These are phyloP conservation scores for Drosophila sp. DNA, from an alignment of 1,140 invertebrate species.

Conservation along the genomic window DNA sequence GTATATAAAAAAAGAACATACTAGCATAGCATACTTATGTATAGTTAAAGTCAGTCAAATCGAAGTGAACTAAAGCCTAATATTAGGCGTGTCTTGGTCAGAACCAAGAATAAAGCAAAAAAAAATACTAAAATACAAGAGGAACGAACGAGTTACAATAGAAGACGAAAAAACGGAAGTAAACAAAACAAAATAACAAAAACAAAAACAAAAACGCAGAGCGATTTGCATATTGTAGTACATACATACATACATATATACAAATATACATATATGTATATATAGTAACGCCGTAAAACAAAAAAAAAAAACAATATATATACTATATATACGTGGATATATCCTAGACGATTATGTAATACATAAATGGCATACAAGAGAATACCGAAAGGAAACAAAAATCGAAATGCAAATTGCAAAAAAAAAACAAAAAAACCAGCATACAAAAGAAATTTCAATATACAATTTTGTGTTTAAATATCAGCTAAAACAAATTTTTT, in stretches of 20 bases:
- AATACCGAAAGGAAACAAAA: slow-evolving; percentile 21
- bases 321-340: slow-evolving; percentile 40
- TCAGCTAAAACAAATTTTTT: slow-evolving; percentile 12
- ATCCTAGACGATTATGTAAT: slow-evolving; percentile 71
- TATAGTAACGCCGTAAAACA: slow-evolving; percentile 6
- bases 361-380: slow-evolving; percentile 47
- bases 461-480: slow-evolving; percentile 29
- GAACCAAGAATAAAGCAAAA: not conserved
- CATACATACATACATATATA: slow-evolving; percentile 38
- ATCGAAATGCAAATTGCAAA: slow-evolving; percentile 52
- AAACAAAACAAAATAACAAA: slow-evolving; percentile 17
- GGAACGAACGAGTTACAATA: slow-evolving; percentile 17
- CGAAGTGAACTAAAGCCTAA: slow-evolving; percentile 41
- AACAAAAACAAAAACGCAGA: slow-evolving; percentile 26
- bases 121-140: slow-evolving; percentile 44
- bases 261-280: slow-evolving; percentile 33
- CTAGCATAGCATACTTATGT: slow-evolving; percentile 14
- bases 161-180: slow-evolving; percentile 15
- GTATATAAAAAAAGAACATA: slow-evolving; percentile 1
- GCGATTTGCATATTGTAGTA: slow-evolving; percentile 38
- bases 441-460: slow-evolving; percentile 18
- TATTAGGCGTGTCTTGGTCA: slow-evolving; percentile 43
- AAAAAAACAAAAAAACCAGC: not conserved
- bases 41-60: slow-evolving; percentile 38
- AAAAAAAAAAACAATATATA: slow-evolving; percentile 33